Evolutionary conservation across 2,888 invertebrate genomes (phyloP), one percentile per base, ranked within the genome.

Genomic region (Papilio protenor): DNA sequence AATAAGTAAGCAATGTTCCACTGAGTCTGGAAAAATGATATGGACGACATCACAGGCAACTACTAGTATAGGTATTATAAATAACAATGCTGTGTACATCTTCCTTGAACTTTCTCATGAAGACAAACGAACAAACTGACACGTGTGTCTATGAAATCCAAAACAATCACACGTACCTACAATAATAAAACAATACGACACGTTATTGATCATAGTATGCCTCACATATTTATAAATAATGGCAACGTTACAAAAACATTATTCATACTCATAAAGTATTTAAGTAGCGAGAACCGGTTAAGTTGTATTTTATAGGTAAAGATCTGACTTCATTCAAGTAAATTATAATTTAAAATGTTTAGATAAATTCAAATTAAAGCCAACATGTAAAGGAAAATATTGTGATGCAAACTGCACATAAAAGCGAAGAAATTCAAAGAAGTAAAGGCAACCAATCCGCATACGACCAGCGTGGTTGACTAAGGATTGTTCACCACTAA

Each of bases 201-300:
- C n/a, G 45, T 21, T 69, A 45, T 69, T 69, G 66, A 40, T 66
- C 66, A 69, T 45, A 66, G 40, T 45, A 69, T n/a, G 21, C 45
- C n/a, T 40, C 45, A 45, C 45, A 45, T 69, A 69, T 69, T 69
- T 69, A 69, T 69, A 69, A 69, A 69, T 12, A 69, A 69, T 69
- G 5, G 66, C 40, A 12, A 40, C 66, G 21, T 21, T 69, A 69
- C 66, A 69, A 69, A 45, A 69, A 69, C 45, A 69, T 69, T 40
- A 66, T 33, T 64, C 64, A 33, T 18, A 18, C 18, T 49, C 16
- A 40, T 40, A 40, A 40, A 40, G 33, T 64, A 14, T 64, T 27
- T 33, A 33, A 40, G 40, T 66, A 40, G 40, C 18, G 40, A 18
- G 40, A 40, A 40, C 11, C 40, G 18, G 10, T 33, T 16, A 16